These are phyloP conservation scores for Calephelis virginiensis DNA, from an alignment of 1,140 invertebrate genomes.

Conservation along the genomic window DNA sequence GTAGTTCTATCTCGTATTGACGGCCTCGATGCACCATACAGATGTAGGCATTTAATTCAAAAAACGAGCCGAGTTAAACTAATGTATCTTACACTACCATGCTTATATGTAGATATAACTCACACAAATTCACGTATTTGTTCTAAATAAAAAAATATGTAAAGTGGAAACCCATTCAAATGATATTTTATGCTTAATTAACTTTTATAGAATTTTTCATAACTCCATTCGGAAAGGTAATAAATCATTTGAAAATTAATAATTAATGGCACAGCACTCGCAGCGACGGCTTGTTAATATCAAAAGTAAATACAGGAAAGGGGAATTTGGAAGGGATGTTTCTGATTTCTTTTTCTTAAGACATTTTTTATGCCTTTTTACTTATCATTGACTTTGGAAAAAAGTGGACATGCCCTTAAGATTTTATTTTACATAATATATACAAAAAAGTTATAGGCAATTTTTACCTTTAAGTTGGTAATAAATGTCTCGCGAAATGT, in stretches of 20 bases:
- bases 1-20: too few species aligned
- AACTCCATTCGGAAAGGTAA: slow-evolving; percentile 42
- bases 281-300: slow-evolving; percentile 47
- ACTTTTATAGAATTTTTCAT: slow-evolving; percentile 55
- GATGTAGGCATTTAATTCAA: too few species aligned
- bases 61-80: too few species aligned
- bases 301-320: slow-evolving; percentile 59
- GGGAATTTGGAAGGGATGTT: slow-evolving; percentile 60
- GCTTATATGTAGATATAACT: background rate
- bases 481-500: too few species aligned
- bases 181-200: slow-evolving; percentile 51
- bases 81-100: too few species aligned
- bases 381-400: slow-evolving; percentile 22
- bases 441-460: too few species aligned
- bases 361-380: slow-evolving; percentile 28
- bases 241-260: slow-evolving; percentile 70
- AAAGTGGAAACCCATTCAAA: slow-evolving; percentile 49
- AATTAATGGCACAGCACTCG: slow-evolving; percentile 48
- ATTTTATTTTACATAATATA: too few species aligned
- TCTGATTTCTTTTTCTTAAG: slow-evolving; percentile 35
- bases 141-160: slow-evolving; percentile 10
- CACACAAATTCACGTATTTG: too few species aligned
- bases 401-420: slow-evolving; percentile 32
- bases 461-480: too few species aligned
- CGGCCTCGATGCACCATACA: too few species aligned